Evolutionary conservation across 2,797 vertebrate species (phyloP).

Genomic region (Holocentrus rufus): DNA sequence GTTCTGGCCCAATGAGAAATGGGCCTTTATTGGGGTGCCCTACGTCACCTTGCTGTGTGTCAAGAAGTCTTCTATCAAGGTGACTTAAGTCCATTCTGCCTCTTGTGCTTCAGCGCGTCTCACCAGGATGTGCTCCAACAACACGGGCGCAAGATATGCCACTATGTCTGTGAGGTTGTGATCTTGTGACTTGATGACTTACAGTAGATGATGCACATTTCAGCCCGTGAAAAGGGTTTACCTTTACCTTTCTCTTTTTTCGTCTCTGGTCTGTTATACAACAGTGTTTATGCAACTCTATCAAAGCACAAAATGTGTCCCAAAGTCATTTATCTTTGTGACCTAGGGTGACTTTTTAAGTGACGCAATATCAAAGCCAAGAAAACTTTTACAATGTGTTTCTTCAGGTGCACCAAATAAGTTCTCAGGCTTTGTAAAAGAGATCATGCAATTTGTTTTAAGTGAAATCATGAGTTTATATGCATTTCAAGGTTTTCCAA

Average conservation of each 20-base stretch:
- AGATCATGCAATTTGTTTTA: constrained; percentile 17
- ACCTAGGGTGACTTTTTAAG: constrained; percentile 29
- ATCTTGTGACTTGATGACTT: constrained; percentile 32
- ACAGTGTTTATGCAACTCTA: constrained; percentile 58
- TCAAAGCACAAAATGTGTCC: constrained; percentile 42
- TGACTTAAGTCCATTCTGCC: constrained; percentile 82
- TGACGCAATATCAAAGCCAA: constrained; percentile 49
- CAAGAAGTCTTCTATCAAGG: constrained; percentile 91
- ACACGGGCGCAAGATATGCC: neutral
- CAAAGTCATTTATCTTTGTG: constrained; percentile 2
- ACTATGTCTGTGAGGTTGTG: constrained; percentile 14
- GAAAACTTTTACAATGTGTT: constrained; percentile 41
- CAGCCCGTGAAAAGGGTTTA: constrained; percentile 19
- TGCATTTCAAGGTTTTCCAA: constrained; percentile 48
- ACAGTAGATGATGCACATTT: constrained; percentile 17
- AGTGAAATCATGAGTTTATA: constrained; percentile 39
- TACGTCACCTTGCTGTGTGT: constrained; percentile 93
- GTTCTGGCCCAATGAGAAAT: constrained; percentile 98
- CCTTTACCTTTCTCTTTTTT: constrained; percentile 10
- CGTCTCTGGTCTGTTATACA: constrained; percentile 29
- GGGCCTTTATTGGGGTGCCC: constrained; percentile 97
- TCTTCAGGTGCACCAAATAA: constrained; percentile 32
- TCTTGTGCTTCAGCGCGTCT: constrained; percentile 8
- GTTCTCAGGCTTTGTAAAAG: constrained; percentile 59
- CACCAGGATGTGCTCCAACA: constrained; percentile 9